Conservation (phyloP, 2,888 invertebrate genomes). For the Cephus spinipes region DNA sequence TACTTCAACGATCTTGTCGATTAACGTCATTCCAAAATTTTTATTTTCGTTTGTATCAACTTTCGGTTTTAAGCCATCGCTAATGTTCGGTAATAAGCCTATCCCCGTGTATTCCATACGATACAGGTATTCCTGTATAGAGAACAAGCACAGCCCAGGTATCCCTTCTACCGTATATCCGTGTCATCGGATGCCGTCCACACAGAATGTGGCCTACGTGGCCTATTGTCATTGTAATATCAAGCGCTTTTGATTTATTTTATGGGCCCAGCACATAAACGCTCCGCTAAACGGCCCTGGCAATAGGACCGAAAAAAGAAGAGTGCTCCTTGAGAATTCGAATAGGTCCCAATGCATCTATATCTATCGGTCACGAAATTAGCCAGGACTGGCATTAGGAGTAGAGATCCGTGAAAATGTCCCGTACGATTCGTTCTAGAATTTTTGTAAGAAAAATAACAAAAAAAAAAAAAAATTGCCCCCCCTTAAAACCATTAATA, state of each 20-base stretch:
- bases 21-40: no score
- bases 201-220: conserved; percentile 36
- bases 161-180: conserved; percentile 38
- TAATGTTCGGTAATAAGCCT: conserved; percentile 18
- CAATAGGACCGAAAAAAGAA: background rate
- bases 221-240: conserved; percentile 57
- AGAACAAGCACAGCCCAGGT: conserved; percentile 10
- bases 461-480: no score
- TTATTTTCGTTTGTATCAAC: background rate
- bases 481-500: no score
- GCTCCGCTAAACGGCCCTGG: conserved; percentile 36
- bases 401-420: background rate
- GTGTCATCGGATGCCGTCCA: conserved; percentile 43
- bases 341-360: no score
- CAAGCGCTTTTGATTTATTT: conserved; percentile 56
- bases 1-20: no score
- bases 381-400: background rate
- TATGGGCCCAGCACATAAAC: conserved; percentile 48
- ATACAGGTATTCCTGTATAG: conserved; percentile 6
- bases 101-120: conserved; percentile 20
- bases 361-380: no score
- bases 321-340: background rate
- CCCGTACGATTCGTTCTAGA: no score
- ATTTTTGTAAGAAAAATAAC: no score
- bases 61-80: conserved; percentile 7